These are phyloP conservation scores for Volucella zonaria DNA, from an alignment of 2,888 invertebrate species.

Conservation along the genomic window DNA sequence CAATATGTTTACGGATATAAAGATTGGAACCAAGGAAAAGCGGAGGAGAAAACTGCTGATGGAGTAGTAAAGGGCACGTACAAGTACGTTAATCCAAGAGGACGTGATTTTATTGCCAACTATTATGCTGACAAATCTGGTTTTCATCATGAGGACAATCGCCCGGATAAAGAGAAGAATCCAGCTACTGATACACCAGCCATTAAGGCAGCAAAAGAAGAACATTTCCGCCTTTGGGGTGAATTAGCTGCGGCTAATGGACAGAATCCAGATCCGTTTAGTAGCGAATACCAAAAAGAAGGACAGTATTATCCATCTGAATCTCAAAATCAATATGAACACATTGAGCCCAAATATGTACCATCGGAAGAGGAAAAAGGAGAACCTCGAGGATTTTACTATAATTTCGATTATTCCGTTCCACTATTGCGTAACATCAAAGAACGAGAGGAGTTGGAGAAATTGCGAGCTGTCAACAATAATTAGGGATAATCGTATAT, in stretches of 20 bases:
- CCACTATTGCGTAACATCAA: slow-evolving; percentile 81
- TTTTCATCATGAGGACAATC: slow-evolving; percentile 91
- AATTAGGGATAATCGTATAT: slow-evolving; percentile 12
- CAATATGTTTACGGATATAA: slow-evolving; percentile 89
- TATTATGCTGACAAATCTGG: slow-evolving; percentile 90
- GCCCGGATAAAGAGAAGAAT: slow-evolving; percentile 86
- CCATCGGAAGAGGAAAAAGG: slow-evolving; percentile 83
- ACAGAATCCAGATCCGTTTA: slow-evolving; percentile 82
- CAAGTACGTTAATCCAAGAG: slow-evolving; percentile 85
- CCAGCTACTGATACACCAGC: slow-evolving; percentile 88
- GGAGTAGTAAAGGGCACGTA: slow-evolving; percentile 89
- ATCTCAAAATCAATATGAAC: slow-evolving; percentile 78
- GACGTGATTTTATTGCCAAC: slow-evolving; percentile 82
- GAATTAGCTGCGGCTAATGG: slow-evolving; percentile 85
- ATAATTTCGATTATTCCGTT: slow-evolving; percentile 88
- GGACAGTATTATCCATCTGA: slow-evolving; percentile 78
- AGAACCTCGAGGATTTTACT: slow-evolving; percentile 89
- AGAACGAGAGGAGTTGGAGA: slow-evolving; percentile 80
- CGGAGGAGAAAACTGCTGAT: slow-evolving; percentile 87
- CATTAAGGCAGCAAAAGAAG: slow-evolving; percentile 87
- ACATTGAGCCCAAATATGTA: slow-evolving; percentile 80
- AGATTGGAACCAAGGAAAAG: slow-evolving; percentile 89
- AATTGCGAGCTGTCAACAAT: slow-evolving; percentile 79
- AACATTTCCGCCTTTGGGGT: slow-evolving; percentile 87
- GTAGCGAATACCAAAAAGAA: slow-evolving; percentile 79